Conservation (phyloP, 2,113 vertebrate species). For the Crotalus tigris region DNA sequence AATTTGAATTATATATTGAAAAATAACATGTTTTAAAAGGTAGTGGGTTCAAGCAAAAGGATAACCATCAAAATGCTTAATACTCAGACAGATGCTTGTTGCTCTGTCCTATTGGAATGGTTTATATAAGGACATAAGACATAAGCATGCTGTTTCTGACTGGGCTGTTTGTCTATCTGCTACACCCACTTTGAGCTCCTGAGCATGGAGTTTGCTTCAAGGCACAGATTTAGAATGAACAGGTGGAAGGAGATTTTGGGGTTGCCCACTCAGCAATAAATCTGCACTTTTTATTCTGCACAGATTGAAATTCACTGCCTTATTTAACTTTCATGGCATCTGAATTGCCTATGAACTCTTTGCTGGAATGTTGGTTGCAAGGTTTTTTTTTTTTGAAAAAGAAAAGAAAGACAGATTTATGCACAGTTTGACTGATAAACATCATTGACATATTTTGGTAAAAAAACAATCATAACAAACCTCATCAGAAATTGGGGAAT, state of each 20-base stretch:
- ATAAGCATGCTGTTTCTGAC: slow-evolving; percentile 31
- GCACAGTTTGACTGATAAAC: not conserved
- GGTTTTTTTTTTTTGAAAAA: not conserved
- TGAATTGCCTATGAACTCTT: not conserved
- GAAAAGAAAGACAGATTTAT: not conserved
- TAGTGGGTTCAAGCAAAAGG: slow-evolving; percentile 20
- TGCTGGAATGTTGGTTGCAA: rapidly evolving
- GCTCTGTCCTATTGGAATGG: slow-evolving; percentile 18
- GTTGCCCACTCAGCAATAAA: slow-evolving; percentile 23
- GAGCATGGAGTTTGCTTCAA: slow-evolving; percentile 52
- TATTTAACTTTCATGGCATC: not conserved
- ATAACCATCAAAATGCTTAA: not conserved
- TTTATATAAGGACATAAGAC: not conserved
- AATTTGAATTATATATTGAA: not conserved
- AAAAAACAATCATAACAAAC: not conserved
- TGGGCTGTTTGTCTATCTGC: slow-evolving; percentile 29
- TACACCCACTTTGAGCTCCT: slow-evolving; percentile 41
- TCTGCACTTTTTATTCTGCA: slow-evolving; percentile 44
- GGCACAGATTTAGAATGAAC: slow-evolving; percentile 38
- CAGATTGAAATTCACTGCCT: slow-evolving; percentile 19
- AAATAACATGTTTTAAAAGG: slow-evolving; percentile 25
- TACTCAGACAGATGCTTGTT: slow-evolving; percentile 50
- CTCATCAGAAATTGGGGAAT: not conserved
- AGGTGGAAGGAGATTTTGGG: slow-evolving; percentile 34
- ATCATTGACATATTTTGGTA: not conserved